Percentiles rank a stretch among this genome's conserved stretches.
Conservation (phyloP, 2,797 vertebrate genomes). For the Sebastes dallii region DNA sequence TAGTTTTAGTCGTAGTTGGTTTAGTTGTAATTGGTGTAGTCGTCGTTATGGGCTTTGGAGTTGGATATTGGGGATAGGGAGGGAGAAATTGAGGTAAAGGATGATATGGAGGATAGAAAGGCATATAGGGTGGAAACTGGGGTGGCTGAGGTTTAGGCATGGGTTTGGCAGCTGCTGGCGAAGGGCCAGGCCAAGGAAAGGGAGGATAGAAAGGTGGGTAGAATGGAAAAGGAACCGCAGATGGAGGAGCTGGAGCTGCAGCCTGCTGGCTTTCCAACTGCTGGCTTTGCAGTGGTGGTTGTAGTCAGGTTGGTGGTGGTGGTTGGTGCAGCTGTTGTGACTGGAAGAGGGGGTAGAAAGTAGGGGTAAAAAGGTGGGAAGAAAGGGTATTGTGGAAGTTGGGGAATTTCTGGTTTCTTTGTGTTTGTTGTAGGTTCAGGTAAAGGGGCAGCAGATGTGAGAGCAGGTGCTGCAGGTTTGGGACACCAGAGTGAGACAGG, state of each 20-base stretch:
- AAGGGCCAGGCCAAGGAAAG: not conserved
- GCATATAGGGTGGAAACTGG: not conserved
- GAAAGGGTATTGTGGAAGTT: not conserved
- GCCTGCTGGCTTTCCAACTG: no score
- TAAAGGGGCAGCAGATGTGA: not conserved
- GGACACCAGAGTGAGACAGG: slow-evolving; percentile 61
- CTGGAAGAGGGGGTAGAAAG: not conserved
- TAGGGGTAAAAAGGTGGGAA: not conserved
- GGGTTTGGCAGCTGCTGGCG: not conserved
- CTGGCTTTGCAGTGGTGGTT: not conserved
- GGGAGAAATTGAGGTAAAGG: not conserved
- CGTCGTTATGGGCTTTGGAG: not conserved
- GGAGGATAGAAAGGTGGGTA: not conserved
- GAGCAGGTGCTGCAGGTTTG: not conserved
- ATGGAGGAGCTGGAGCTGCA: not conserved
- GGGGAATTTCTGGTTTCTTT: not conserved
- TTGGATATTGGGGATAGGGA: not conserved
- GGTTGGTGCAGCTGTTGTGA: not conserved
- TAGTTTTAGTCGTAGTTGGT: not conserved
- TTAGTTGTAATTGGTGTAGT: no score
- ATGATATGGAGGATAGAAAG: not conserved
- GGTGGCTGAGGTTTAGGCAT: not conserved
- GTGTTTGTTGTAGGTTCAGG: not conserved
- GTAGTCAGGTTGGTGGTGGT: not conserved
- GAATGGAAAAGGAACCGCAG: not conserved